phyloP scores from a whole-genome alignment of 2,797 vertebrate species.

The Acanthurus leucopareius region DNA sequence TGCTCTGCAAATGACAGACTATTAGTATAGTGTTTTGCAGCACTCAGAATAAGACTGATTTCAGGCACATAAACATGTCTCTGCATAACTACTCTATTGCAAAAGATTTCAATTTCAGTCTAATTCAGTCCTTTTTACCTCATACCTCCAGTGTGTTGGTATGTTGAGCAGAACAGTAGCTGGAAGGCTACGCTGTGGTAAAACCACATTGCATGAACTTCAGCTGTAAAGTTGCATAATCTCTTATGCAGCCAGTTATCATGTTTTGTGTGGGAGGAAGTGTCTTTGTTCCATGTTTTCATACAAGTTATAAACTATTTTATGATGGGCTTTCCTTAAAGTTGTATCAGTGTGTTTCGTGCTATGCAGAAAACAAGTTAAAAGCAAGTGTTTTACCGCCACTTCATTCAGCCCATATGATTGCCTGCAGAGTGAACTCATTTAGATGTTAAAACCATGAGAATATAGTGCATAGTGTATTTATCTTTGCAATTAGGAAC shows the following conservation, averaged over 20 bases:
- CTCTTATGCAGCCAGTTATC: slow-evolving; percentile 17
- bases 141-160: slow-evolving; percentile 11
- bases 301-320: slow-evolving; percentile 52
- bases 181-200: slow-evolving; percentile 1
- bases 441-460: slow-evolving; percentile 16
- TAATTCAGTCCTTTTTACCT: slow-evolving; percentile 51
- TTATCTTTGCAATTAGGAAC: slow-evolving; percentile 61
- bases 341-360: neutral
- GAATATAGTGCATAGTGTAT: slow-evolving; percentile 25
- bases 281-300: slow-evolving; percentile 55
- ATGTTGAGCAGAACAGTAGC: slow-evolving; percentile 24
- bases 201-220: slow-evolving; percentile 31
- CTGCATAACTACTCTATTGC: slow-evolving; percentile 39
- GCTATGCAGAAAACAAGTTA: slow-evolving; percentile 13
- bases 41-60: slow-evolving; percentile 60
- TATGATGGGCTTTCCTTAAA: slow-evolving; percentile 45
- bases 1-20: slow-evolving; percentile 77
- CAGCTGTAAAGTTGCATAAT: slow-evolving; percentile 44
- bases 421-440: slow-evolving; percentile 19
- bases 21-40: slow-evolving; percentile 60
- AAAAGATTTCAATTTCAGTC: slow-evolving; percentile 42
- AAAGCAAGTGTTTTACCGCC: slow-evolving; percentile 28
- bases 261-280: slow-evolving; percentile 49
- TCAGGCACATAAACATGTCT: slow-evolving; percentile 63
- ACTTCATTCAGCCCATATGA: slow-evolving; percentile 37